A percentile compares a stretch with the other conserved stretches of the same genome.
Evolutionary conservation across 2,113 vertebrate species (phyloP).

Genomic region (Oxyruncus cristatus): DNA sequence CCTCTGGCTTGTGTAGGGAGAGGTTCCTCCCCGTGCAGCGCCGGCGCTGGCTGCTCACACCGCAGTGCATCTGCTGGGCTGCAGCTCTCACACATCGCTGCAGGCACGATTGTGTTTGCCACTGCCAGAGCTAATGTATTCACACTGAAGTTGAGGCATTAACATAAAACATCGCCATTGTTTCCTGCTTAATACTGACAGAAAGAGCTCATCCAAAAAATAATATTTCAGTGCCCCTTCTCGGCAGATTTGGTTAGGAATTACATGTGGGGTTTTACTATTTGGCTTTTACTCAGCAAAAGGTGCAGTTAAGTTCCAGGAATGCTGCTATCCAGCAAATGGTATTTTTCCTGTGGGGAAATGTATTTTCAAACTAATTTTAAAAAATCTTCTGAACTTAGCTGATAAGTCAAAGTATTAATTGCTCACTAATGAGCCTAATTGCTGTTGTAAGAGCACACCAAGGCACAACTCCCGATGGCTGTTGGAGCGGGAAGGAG

Average conservation of each 20-base stretch:
- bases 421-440: constrained; percentile 49
- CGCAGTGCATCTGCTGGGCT: not conserved
- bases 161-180: not conserved
- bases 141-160: not conserved
- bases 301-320: constrained; percentile 8
- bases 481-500: not conserved
- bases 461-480: not conserved
- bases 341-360: constrained; percentile 27
- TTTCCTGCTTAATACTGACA: not conserved
- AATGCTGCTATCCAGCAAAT: not conserved
- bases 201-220: not conserved
- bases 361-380: constrained; percentile 44
- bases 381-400: constrained; percentile 34
- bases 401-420: constrained; percentile 54
- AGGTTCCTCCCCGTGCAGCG: not conserved
- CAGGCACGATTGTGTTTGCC: not conserved
- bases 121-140: not conserved
- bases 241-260: not conserved
- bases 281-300: not conserved
- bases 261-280: not conserved
- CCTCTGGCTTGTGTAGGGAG: not conserved
- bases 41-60: not conserved
- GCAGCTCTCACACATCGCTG: not conserved
- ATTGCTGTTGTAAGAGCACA: constrained; percentile 27
- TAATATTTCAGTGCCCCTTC: not conserved